A percentile compares a stretch with the other conserved stretches of the same genome.
Conservation (phyloP, 2,113 vertebrate genomes). For the Sterna hirundo region DNA sequence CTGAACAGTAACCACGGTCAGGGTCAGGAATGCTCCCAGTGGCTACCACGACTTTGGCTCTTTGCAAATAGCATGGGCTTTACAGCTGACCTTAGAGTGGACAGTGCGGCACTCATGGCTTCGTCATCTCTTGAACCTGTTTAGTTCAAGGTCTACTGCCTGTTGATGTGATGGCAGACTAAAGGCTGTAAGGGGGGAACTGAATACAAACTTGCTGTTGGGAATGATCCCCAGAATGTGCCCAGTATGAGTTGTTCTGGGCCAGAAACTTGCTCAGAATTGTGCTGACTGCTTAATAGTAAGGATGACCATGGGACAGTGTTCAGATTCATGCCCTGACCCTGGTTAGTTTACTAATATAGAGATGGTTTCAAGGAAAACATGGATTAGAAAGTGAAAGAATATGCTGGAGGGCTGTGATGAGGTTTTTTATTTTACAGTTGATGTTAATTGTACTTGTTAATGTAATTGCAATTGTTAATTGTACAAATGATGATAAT, state of each 20-base stretch:
- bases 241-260: not conserved
- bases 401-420: not conserved
- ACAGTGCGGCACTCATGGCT: not conserved
- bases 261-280: not conserved
- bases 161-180: not conserved
- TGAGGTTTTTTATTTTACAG: not conserved
- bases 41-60: rapidly evolving
- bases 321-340: not conserved
- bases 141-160: not conserved
- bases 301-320: not conserved
- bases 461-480: too few relatives aligned
- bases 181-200: not conserved
- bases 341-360: not conserved
- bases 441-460: not conserved
- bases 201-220: not conserved
- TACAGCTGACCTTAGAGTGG: not conserved
- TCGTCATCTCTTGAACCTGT: not conserved
- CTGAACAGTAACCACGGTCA: not conserved
- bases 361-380: not conserved
- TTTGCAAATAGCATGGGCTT: not conserved
- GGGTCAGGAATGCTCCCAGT: not conserved
- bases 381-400: not conserved
- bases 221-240: not conserved
- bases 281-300: not conserved
- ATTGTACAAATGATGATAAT: not conserved